Evolutionary conservation across 2,888 invertebrate genomes (phyloP), one percentile per base, ranked within the genome.

Genomic region (Sicus ferrugineus): DNA sequence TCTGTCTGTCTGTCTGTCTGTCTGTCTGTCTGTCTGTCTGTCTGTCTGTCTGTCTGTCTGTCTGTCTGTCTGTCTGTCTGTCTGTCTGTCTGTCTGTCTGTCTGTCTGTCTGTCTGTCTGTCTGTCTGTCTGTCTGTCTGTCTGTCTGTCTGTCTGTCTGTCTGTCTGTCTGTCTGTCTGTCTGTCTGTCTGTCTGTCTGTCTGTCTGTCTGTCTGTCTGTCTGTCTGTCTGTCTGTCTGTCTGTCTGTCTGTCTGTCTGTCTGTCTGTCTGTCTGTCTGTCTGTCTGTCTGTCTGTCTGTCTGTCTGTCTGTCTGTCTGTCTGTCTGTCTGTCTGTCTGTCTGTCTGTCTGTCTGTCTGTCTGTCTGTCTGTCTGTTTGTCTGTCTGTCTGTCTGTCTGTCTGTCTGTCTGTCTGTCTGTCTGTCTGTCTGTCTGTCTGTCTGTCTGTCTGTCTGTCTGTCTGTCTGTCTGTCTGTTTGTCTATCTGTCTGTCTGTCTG

Each of bases 61-160:
- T 52, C 52, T 52, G 52, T 19, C 52, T 52, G 52, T 52, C 52
- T 52, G 52, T 19, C 52, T 52, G 52, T 52, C 52, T 52, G 52
- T 19, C 52, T 52, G 52, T 52, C 52, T 52, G 52, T 19, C 52
- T 52, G 52, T 52, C 52, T 38, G 38, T 52, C 52, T 52, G 52
- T 19, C 52, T 52, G 52, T 52, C 52, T 52, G 52, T 19, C 52
- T 52, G 52, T 52, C 52, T 52, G 52, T 19, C 52, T 52, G 52
- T 52, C 52, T 52, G 52, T 19, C 52, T 52, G 52, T 52, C 52
- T 52, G 52, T 19, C 52, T 52, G 52, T 52, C 52, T 52, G 52
- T 19, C 52, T 52, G 52, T 52, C 52, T 52, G 52, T 19, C 52
- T 52, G 52, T 52, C 52, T 52, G 52, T 19, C 52, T 52, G 52